Conservation (phyloP, 2,888 invertebrate species). For the Gisinianus flammeolus region DNA sequence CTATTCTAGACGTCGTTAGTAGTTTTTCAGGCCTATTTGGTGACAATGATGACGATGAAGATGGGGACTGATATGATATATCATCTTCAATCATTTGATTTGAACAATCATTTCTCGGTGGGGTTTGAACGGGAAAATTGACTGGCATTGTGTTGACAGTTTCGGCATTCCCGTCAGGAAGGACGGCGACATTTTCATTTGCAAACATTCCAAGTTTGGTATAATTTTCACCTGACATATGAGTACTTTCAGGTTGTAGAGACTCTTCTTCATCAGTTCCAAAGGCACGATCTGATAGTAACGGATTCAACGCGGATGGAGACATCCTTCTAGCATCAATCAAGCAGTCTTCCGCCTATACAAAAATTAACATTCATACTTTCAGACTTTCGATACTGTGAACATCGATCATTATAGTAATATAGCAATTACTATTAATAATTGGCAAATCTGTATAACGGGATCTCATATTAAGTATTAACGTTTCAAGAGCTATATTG, state of each 20-base stretch:
- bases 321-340: slow-evolving; percentile 46
- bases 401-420: no score
- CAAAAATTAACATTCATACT: no score
- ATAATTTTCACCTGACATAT: slow-evolving; percentile 35
- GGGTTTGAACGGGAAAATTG: neutral
- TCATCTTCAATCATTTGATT: slow-evolving; percentile 25
- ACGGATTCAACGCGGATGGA: slow-evolving; percentile 51
- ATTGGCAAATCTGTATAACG: no score
- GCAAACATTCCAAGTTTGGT: slow-evolving; percentile 46
- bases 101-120: slow-evolving; percentile 7
- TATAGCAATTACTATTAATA: no score
- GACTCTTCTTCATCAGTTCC: slow-evolving; percentile 23
- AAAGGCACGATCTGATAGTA: slow-evolving; percentile 48
- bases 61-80: slow-evolving; percentile 26
- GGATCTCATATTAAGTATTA: no score
- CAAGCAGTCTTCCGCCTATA: slow-evolving; percentile 49
- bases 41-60: slow-evolving; percentile 27
- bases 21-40: slow-evolving; percentile 33
- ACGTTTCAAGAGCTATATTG: no score
- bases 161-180: neutral
- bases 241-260: neutral
- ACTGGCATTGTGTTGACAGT: neutral
- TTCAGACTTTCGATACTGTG: slow-evolving; percentile 3
- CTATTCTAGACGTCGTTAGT: slow-evolving; percentile 26
- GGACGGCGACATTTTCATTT: slow-evolving; percentile 41